Evolutionary conservation across 2,797 vertebrate species (phyloP).

Genomic region (Erethizon dorsatum): DNA sequence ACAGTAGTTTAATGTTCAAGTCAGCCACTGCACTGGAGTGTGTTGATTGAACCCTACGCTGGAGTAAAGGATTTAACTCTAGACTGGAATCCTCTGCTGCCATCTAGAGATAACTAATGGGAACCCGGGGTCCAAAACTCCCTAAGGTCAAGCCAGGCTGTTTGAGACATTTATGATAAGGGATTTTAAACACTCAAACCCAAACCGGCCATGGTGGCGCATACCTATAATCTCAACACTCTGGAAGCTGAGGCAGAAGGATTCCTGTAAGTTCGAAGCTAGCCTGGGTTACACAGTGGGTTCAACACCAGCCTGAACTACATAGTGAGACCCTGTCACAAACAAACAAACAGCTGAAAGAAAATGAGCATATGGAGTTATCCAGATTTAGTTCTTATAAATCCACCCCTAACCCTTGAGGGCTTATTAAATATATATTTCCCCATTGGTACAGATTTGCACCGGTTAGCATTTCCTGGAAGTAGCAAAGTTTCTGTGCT

Average conservation of each 20-base stretch:
- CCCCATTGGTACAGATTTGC: neutral
- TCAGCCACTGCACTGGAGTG: neutral
- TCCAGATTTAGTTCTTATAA: neutral
- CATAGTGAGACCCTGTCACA: neutral
- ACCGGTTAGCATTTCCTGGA: neutral
- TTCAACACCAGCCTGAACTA: neutral
- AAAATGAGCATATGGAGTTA: neutral
- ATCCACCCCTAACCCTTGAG: neutral
- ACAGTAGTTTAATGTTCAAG: neutral
- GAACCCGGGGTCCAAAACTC: neutral
- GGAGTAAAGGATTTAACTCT: neutral
- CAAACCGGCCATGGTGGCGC: neutral
- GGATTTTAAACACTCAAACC: neutral
- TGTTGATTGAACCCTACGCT: neutral
- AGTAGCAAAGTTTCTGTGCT: neutral
- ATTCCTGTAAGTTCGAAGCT: neutral
- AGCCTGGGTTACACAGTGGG: neutral
- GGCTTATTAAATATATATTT: neutral
- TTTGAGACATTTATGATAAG: slow-evolving; percentile 5
- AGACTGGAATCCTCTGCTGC: slow-evolving; percentile 62
- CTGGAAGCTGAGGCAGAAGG: neutral
- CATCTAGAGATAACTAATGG: slow-evolving; percentile 44
- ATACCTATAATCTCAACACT: neutral
- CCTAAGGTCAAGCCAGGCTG: neutral
- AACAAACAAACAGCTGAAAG: neutral